Evolutionary conservation across 2,888 invertebrate genomes (phyloP).

Genomic region (Nemotelus pantherinus): DNA sequence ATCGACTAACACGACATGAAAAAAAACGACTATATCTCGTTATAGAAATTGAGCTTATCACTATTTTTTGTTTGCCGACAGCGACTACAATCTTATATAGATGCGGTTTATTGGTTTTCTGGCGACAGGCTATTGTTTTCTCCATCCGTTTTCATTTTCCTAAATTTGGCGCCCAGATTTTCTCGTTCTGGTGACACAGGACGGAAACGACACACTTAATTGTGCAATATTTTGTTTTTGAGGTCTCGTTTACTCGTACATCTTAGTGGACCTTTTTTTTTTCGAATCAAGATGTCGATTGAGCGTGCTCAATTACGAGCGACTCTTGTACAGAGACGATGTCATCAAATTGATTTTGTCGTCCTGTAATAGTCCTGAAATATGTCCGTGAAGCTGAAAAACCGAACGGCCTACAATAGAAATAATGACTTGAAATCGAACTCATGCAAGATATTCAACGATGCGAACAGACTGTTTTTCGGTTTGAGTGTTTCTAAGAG

Average conservation of each 20-base stretch:
- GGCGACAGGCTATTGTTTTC: conserved; percentile 46
- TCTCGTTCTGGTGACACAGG: neutral
- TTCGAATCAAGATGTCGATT: neutral
- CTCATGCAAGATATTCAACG: neutral
- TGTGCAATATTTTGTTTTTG: conserved; percentile 41
- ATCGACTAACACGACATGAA: neutral
- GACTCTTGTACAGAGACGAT: neutral
- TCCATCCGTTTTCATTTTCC: conserved; percentile 1
- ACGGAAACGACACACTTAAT: conserved; percentile 51
- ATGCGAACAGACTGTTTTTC: neutral
- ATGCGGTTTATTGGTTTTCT: conserved; percentile 53
- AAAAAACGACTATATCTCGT: conserved; percentile 41
- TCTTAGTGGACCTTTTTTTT: neutral
- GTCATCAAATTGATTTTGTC: too few species aligned
- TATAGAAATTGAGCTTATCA: conserved; percentile 52
- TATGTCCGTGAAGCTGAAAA: too few species aligned
- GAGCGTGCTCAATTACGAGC: conserved; percentile 6
- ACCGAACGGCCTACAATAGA: too few species aligned
- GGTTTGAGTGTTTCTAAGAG: conserved; percentile 1
- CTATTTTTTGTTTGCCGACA: conserved; percentile 33
- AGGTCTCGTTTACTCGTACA: neutral
- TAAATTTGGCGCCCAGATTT: neutral
- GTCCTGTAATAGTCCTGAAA: too few species aligned
- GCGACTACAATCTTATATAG: conserved; percentile 10
- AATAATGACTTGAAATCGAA: neutral